phyloP scores from a whole-genome alignment of 2,797 vertebrate species.

The Pyrocephalus nanus region DNA sequence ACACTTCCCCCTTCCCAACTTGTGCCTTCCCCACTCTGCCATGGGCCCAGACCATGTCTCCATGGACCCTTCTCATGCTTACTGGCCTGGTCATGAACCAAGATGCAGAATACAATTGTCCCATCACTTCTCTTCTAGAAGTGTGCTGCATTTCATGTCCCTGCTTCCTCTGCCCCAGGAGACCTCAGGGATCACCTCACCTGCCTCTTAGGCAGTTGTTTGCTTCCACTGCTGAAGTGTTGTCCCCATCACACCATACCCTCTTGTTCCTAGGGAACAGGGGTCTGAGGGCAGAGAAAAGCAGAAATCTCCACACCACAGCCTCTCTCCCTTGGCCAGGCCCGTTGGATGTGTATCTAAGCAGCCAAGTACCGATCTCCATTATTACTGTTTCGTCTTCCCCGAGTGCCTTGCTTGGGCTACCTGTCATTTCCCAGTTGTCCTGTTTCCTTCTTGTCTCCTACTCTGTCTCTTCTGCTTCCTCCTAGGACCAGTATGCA shows the following conservation, averaged over 20 bases:
- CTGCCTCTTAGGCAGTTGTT: neutral
- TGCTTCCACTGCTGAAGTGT: neutral
- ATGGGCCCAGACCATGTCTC: neutral
- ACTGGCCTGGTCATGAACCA: neutral
- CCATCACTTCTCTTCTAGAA: neutral
- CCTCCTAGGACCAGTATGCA: constrained; percentile 79
- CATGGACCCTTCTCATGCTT: neutral
- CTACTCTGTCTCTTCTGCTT: neutral
- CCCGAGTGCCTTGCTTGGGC: neutral
- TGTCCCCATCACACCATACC: neutral
- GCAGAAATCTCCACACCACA: neutral
- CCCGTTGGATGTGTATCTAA: neutral
- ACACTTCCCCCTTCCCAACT: neutral
- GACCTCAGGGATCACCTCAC: neutral
- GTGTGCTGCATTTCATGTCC: neutral
- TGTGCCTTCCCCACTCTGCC: neutral
- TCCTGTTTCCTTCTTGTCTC: neutral
- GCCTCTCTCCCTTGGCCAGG: neutral
- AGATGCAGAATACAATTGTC: neutral
- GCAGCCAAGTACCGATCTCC: neutral
- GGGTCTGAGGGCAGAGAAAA: neutral
- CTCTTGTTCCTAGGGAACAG: neutral
- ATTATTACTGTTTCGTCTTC: neutral
- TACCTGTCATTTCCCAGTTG: neutral
- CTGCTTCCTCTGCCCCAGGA: neutral